Evolutionary conservation across 2,113 vertebrate species (phyloP), one percentile per base, ranked within the genome.

Genomic region (Sylvilagus bachmani): DNA sequence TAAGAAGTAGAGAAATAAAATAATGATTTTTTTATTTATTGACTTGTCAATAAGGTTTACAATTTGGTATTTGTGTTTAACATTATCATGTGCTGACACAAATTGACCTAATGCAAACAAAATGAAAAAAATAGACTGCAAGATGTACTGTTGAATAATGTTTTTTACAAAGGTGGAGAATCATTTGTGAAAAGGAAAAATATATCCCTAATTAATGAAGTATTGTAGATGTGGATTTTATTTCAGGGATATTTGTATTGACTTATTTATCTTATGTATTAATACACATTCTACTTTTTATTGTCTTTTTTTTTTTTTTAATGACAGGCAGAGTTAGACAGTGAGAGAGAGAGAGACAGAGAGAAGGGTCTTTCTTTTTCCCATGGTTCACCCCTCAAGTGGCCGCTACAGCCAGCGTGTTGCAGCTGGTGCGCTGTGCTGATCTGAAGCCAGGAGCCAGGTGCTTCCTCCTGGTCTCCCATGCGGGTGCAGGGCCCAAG

Each of bases 81-180:
- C 38, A 83, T 97, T 87, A 91, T 31, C 97, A 16, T 91, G 53
- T 96, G 77, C 89, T 84, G 31, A 95, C 90, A 94, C n/a, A 96
- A 67, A 78, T 92, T 70, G 31, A 95, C 79, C 89, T 22, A 71
- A 78, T 90, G 89, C 66, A 86, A 90, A 96, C 71, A 91, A 89
- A 96, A 74, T 85, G 78, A 44, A 97, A 96, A 82, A 62, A 85
- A 94, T 77, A 94, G 75, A 94, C 70, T 74, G 31, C 86, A 95
- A 92, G 4, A 69, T 93, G 36, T 90, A 93, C 16, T 64, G 66
- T 78, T 95, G 95, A 95, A 31, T 94, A 87, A 19, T 31, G 10
- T 58, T 91, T 83, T 75, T 92, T 44, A 85, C 49, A 31, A 83
- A 90, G 2, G 3, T 66, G 33, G 25, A 0, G n/a, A 36, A 77